Evolutionary conservation across 2,797 vertebrate genomes (phyloP), one percentile per base, ranked within the genome.

Genomic region (Sebastolobus altivelis): DNA sequence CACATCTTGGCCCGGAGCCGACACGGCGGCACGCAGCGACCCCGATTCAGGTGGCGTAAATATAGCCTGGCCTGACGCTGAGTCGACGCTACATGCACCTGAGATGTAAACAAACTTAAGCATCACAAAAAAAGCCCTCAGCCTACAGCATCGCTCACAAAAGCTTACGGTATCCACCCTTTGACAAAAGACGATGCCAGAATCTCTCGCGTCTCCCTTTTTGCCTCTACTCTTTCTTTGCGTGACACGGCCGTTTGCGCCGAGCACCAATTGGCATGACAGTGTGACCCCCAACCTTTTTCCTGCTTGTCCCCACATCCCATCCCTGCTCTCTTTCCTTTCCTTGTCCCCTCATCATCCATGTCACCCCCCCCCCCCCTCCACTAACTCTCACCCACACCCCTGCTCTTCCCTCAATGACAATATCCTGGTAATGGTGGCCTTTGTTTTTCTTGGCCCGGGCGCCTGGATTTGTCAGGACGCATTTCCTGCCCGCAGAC

Each of bases 401-500:
- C 82, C 79, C 81, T 87, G 78, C 85, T 87, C 88, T 80, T 78
- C 85, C 82, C 82, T 89, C 89, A 85, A 77, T 93, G 89, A 94
- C 94, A 93, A 90, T 91, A 94, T 90, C 94, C 95, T 90, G 86
- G 94, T 94, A 93, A 93, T 96, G 89, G 95, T 92, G 95, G 95
- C 95, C 96, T 97, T 93, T 97, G 96, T 97, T 97, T 93, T 93
- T 97, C 96, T 93, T 97, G 97, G 96, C 96, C 94, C 87, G 87
- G 90, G 88, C 94, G 96, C 95, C 88, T 91, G 89, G 87, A 93
- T 94, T 94, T 97, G 97, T 98, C 96, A 98, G 96, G 96, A 97
- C 95, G 95, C 95, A 97, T 97, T 97, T 97, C 96, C 97, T 96
- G 97, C 95, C 96, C 95, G 96, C 97, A 96, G 92, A 97, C 96